Base-by-base conservation (phyloP, 92 coral and sea anemone genomes). In the Parazoanthus darwini region DNA sequence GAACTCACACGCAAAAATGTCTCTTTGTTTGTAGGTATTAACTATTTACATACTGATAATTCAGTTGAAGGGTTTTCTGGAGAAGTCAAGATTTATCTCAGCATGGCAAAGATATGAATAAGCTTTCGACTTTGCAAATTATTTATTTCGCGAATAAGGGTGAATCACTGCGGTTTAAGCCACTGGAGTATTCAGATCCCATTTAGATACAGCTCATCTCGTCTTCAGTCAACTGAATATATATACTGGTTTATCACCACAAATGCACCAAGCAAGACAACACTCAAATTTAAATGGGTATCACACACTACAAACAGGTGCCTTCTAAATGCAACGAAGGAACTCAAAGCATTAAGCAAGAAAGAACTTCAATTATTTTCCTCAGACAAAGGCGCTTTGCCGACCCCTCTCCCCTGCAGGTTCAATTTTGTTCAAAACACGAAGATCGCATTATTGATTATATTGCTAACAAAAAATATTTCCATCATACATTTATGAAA, bases 91-190 rank as follows among this genome's bases (percentile, higher is more conserved):
- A 1, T 37, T 37, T 76, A 37, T 37, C 5, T 76, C 79, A 39
- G 79, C 79, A 9, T 37, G 79, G n/a, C 26, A 22, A 74, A 74
- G 78, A 74, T 35, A 74, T 74, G 39, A 33, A 74, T 36, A 8
- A 26, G 20, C 50, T 35, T 80, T 33, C 5, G 67, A 79, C 70
- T 46, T n/a, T 54, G 83, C 70, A 50, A 58, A 79, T 51, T 54
- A 51, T 9, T 36, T 13, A 63, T 76, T 76, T 76, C 37, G 25
- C 16, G 80, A 38, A 76, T 42, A 43, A 84, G 67, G n/a, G 63
- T 70, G 87, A 84, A 84, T 84, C 71, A 84, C 51, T 84, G 87
- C 78, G 87, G 87, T 84, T 29, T 84, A 44, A 29, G 14, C 58
- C 38, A 72, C 66, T 71, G 72, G 87, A 84, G 87, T 50, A 46